Conservation (phyloP, 2,797 vertebrate genomes). For the Neoniphon sammara region DNA sequence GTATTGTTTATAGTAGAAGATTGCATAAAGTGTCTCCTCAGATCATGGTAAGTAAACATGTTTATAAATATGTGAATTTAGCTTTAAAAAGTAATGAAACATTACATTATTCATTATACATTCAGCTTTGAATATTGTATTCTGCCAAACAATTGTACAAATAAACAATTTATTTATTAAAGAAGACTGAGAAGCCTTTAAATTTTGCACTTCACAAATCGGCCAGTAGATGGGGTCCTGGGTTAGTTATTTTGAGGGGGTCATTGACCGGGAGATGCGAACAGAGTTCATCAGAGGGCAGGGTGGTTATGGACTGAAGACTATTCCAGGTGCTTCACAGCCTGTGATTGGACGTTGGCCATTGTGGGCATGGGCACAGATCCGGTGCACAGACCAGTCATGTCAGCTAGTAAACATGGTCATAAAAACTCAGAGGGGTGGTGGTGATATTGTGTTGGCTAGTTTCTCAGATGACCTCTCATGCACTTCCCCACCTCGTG, state of each 20-base stretch:
- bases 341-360: not conserved
- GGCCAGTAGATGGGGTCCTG: conserved; percentile 70
- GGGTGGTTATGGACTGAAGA: conserved; percentile 9
- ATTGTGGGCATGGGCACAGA: conserved; percentile 2
- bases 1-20: conserved; percentile 3
- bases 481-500: not conserved
- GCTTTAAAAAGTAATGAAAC: conserved; percentile 19
- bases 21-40: conserved; percentile 29
- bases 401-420: conserved; percentile 5
- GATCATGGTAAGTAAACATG: conserved; percentile 31
- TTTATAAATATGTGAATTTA: conserved; percentile 46
- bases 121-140: conserved; percentile 11
- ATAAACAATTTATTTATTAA: conserved; percentile 47
- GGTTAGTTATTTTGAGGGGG: conserved; percentile 5
- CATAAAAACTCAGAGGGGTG: not conserved
- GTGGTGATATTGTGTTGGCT: not conserved
- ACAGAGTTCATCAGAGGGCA: conserved; percentile 42
- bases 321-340: conserved; percentile 3
- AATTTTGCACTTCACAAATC: conserved; percentile 22
- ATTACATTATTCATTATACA: conserved; percentile 10
- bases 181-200: not conserved
- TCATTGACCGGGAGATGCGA: not conserved
- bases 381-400: not conserved
- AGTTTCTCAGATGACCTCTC: not conserved
- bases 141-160: conserved; percentile 11